A percentile compares a stretch with the other conserved stretches of the same genome.
Evolutionary conservation across 2,113 vertebrate genomes (phyloP).

Genomic region (Terrapene triunguis): DNA sequence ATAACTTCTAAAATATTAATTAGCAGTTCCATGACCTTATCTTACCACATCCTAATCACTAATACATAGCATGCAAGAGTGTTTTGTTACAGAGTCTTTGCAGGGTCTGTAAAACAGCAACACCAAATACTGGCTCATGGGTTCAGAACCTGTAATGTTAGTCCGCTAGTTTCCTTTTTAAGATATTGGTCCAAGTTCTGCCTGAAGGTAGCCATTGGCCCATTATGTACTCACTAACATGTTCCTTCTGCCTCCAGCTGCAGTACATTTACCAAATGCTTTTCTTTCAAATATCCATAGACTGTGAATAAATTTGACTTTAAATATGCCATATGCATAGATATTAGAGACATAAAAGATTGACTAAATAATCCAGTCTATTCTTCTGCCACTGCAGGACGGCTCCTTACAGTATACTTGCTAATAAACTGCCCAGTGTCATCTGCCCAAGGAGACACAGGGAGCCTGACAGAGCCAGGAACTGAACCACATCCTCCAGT

Average conservation of each 20-base stretch:
- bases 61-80: neutral
- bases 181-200: neutral
- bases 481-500: slow-evolving; percentile 14
- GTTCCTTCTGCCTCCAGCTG: too few species aligned
- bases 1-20: neutral
- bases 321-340: slow-evolving; percentile 20
- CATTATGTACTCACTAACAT: neutral
- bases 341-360: slow-evolving; percentile 7
- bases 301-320: slow-evolving; percentile 14
- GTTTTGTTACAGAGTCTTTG: neutral
- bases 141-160: neutral
- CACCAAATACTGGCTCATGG: neutral
- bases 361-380: neutral
- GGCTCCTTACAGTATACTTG: neutral
- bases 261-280: neutral
- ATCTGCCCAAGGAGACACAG: neutral
- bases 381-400: neutral
- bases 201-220: neutral
- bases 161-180: neutral
- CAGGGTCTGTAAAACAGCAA: neutral
- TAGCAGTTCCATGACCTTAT: neutral
- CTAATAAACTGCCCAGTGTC: slow-evolving; percentile 19
- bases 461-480: neutral
- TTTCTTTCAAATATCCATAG: neutral
- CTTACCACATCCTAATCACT: neutral